A percentile compares a stretch with the other conserved stretches of the same genome.
Evolutionary conservation across 2,113 vertebrate genomes (phyloP).

Genomic region (Hyperoodon ampullatus): DNA sequence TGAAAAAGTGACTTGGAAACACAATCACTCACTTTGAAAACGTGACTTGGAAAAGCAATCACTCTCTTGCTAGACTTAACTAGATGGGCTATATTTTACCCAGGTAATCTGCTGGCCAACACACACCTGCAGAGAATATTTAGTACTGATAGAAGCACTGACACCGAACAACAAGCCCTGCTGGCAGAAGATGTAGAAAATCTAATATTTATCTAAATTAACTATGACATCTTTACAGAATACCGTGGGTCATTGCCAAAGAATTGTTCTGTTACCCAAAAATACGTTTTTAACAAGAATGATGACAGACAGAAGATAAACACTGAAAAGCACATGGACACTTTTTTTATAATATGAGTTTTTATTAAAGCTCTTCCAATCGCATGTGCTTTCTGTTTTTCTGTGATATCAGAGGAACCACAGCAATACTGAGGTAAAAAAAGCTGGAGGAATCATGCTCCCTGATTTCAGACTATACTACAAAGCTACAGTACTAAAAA

Average conservation of each 20-base stretch:
- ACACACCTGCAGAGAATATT: slow-evolving; percentile 24
- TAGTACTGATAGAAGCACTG: background rate
- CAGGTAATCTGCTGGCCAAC: slow-evolving; percentile 7
- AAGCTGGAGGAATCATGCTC: background rate
- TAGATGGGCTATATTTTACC: slow-evolving; percentile 6
- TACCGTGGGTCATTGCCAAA: background rate
- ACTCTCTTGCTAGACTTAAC: slow-evolving; percentile 12
- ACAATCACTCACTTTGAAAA: no score
- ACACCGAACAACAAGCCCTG: background rate
- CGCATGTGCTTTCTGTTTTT: background rate
- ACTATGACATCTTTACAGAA: slow-evolving; percentile 31
- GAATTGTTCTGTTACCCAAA: slow-evolving; percentile 4
- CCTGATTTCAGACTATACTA: background rate
- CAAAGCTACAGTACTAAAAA: background rate
- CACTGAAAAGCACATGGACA: background rate
- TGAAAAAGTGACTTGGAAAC: background rate
- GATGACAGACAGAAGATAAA: slow-evolving; percentile 44
- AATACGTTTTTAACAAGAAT: slow-evolving; percentile 51
- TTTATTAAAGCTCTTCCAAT: background rate
- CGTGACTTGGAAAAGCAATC: background rate
- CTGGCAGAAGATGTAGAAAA: slow-evolving; percentile 25
- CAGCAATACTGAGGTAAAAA: background rate
- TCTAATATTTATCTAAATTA: slow-evolving; percentile 54
- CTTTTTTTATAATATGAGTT: background rate
- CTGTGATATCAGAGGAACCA: background rate